phyloP scores from a whole-genome alignment of 2,797 vertebrate genomes.

The Cercopithecus diana region DNA sequence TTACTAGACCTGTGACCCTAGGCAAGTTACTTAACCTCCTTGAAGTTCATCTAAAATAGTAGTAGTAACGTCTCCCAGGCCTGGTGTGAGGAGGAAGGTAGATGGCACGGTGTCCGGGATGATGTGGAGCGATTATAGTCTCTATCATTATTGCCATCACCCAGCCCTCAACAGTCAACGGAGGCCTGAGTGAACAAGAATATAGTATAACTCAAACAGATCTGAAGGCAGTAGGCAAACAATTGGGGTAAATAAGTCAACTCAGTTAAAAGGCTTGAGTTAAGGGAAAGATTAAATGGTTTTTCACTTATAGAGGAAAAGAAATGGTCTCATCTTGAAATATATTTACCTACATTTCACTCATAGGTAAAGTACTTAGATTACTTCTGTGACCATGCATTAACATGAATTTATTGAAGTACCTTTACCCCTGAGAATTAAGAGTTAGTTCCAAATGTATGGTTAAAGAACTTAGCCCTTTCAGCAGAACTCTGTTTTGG shows the following conservation, averaged over 20 bases:
- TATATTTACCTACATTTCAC: neutral
- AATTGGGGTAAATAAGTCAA: neutral
- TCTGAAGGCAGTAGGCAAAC: neutral
- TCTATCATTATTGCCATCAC: neutral
- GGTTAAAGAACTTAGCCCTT: neutral
- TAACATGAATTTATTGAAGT: neutral
- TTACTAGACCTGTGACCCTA: neutral
- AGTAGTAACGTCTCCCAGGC: neutral
- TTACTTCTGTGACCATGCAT: neutral
- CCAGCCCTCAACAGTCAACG: neutral
- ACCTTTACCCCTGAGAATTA: conserved; percentile 17
- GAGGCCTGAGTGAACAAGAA: neutral
- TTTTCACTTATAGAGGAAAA: neutral
- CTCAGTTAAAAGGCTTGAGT: neutral
- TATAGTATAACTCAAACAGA: neutral
- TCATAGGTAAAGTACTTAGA: neutral
- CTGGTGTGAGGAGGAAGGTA: rapidly evolving
- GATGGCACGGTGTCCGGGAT: neutral
- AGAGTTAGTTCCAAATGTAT: neutral
- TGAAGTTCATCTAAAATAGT: neutral
- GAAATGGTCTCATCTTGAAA: conserved; percentile 20
- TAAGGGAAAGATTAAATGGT: neutral
- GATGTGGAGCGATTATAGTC: neutral
- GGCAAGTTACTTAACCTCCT: neutral
- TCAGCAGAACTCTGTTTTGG: neutral